These are phyloP conservation scores for Stichopus horrens DNA, from an alignment of 53 echinoderm and acorn worm species.

Conservation along the genomic window DNA sequence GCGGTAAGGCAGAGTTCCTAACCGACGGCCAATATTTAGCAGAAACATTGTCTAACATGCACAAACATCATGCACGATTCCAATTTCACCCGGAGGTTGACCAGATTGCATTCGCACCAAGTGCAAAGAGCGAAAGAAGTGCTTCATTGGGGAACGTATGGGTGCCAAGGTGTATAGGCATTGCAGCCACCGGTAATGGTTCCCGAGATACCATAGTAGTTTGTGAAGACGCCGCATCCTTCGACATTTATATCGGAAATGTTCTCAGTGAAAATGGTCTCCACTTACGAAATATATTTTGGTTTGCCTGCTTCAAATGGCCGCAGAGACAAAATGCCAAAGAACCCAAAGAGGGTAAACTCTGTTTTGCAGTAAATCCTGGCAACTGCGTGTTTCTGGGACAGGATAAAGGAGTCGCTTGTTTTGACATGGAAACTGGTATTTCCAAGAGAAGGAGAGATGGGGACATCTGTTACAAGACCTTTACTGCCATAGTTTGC, in stretches of 20 bases:
- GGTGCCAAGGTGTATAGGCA: constrained; percentile 31
- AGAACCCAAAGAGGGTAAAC: background rate
- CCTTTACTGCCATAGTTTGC: background rate
- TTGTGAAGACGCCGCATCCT: constrained; percentile 23
- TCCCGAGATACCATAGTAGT: constrained; percentile 24
- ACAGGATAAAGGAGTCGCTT: constrained; percentile 30
- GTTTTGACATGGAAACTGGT: constrained; percentile 34
- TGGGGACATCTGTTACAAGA: constrained; percentile 3
- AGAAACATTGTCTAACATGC: constrained; percentile 38
- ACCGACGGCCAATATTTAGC: constrained; percentile 15
- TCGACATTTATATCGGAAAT: constrained; percentile 42
- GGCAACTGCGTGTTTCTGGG: constrained; percentile 34
- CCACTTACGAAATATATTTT: constrained; percentile 20
- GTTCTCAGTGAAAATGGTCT: constrained; percentile 32
- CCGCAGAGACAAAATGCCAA: background rate
- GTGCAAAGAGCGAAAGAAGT: background rate
- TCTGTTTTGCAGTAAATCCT: constrained; percentile 39
- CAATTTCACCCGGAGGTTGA: background rate
- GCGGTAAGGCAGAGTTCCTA: constrained; percentile 31
- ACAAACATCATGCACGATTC: constrained; percentile 23
- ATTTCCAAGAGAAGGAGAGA: background rate
- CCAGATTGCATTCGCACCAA: constrained; percentile 27
- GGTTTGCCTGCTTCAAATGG: constrained; percentile 25
- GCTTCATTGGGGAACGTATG: constrained; percentile 25
- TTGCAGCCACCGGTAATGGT: constrained; percentile 18